These are phyloP conservation scores for Philaenus spumarius DNA, from an alignment of 1,140 invertebrate species.

Conservation along the genomic window DNA sequence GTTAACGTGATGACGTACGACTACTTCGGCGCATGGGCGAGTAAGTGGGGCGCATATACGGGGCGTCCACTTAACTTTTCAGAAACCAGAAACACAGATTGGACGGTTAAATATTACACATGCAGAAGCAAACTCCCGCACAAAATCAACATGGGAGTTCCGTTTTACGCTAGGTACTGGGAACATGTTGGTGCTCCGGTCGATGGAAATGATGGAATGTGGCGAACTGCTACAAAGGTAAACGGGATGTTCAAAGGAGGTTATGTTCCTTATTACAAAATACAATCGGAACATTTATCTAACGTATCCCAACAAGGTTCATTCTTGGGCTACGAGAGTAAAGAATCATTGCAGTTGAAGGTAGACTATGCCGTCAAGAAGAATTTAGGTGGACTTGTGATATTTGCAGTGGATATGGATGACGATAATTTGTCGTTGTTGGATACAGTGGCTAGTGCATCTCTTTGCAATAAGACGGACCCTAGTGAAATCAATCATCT, in stretches of 20 bases:
- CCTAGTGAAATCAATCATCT: constrained; percentile 15
- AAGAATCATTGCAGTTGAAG: constrained; percentile 17
- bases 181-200: constrained; percentile 13
- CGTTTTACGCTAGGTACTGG: constrained; percentile 26
- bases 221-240: constrained; percentile 14
- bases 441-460: constrained; percentile 11
- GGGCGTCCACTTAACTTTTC: constrained; percentile 23
- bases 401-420: constrained; percentile 23
- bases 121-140: constrained; percentile 19
- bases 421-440: constrained; percentile 19
- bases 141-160: constrained; percentile 24
- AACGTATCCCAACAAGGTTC: constrained; percentile 9
- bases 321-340: constrained; percentile 23
- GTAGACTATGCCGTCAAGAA: constrained; percentile 22
- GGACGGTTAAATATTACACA: constrained; percentile 25
- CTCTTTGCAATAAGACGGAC: not conserved
- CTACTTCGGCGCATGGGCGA: constrained; percentile 24
- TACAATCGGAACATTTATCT: not conserved
- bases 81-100: constrained; percentile 24
- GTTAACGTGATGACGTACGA: constrained; percentile 25
- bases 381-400: constrained; percentile 25
- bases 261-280: constrained; percentile 10
- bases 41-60: constrained; percentile 25
- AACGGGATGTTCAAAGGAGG: constrained; percentile 20
- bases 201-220: constrained; percentile 16